Evolutionary conservation across 1,140 invertebrate species (phyloP).

Genomic region (Apocrypta bakeri): DNA sequence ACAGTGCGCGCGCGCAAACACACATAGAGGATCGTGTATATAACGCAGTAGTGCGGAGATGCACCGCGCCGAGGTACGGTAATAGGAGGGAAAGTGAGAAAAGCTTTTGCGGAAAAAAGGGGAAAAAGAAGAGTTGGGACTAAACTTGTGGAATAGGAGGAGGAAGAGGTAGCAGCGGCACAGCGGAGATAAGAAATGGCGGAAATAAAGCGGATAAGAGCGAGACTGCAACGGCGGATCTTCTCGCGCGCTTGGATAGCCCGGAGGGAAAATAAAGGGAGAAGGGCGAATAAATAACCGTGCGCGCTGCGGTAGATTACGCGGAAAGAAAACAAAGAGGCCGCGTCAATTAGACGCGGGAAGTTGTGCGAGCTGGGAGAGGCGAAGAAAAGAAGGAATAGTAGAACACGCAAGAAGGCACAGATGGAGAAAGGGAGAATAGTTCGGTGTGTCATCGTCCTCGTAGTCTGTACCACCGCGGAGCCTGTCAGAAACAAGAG

Average conservation of each 20-base stretch:
- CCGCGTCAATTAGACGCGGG: slow-evolving; percentile 35
- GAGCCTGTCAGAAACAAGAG: slow-evolving; percentile 33
- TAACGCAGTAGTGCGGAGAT: background rate
- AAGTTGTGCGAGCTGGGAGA: background rate
- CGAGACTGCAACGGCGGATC: background rate
- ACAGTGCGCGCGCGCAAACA: background rate
- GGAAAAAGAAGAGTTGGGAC: background rate
- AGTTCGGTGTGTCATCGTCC: no score
- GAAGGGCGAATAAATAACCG: slow-evolving; percentile 35
- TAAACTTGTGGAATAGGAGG: background rate
- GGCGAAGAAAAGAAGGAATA: background rate
- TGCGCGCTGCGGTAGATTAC: slow-evolving; percentile 26
- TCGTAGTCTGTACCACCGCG: no score
- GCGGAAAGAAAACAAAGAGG: slow-evolving; percentile 46
- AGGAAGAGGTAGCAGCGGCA: background rate
- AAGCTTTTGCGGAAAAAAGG: background rate
- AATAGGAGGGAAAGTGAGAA: slow-evolving; percentile 23
- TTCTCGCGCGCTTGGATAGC: background rate
- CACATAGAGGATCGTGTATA: no score
- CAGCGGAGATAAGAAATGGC: slow-evolving; percentile 23
- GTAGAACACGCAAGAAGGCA: background rate
- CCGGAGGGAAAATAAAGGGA: slow-evolving; percentile 20
- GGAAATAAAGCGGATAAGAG: slow-evolving; percentile 38
- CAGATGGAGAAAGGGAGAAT: slow-evolving; percentile 42
- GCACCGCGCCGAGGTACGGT: background rate